Percentiles rank a stretch among this genome's conserved stretches.
Evolutionary conservation across 2,113 vertebrate genomes (phyloP).

Genomic region (Amazona vittata): DNA sequence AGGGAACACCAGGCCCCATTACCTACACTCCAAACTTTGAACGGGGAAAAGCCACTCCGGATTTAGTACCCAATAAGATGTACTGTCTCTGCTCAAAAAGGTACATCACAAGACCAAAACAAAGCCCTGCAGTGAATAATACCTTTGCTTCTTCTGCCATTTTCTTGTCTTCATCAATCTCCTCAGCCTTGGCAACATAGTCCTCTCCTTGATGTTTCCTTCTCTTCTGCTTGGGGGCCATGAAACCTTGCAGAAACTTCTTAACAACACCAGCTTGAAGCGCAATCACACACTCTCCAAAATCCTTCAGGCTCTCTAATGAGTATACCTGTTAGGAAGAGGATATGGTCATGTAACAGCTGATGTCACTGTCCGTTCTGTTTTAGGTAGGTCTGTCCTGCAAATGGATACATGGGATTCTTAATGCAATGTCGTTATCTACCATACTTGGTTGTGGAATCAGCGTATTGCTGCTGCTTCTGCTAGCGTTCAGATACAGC

Average conservation of each 20-base stretch:
- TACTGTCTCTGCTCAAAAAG: not conserved
- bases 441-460: not conserved
- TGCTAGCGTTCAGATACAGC: not conserved
- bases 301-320: slow-evolving; percentile 89
- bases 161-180: slow-evolving; percentile 94
- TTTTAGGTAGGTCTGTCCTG: not conserved
- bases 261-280: slow-evolving; percentile 94
- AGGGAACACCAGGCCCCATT: not conserved
- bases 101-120: not conserved
- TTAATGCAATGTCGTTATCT: not conserved
- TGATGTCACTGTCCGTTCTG: not conserved
- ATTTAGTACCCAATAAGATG: not conserved
- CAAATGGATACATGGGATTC: not conserved
- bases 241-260: slow-evolving; percentile 98
- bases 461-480: not conserved
- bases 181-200: slow-evolving; percentile 83
- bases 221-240: slow-evolving; percentile 97
- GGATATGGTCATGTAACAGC: not conserved
- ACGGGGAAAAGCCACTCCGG: not conserved
- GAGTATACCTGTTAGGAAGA: slow-evolving; percentile 79
- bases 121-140: not conserved
- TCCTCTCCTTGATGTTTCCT: slow-evolving; percentile 87
- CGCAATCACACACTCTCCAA: slow-evolving; percentile 91
- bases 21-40: not conserved
- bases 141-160: slow-evolving; percentile 97